phyloP scores from a whole-genome alignment of 1,140 invertebrate species.

The Drosophila nikananu region DNA sequence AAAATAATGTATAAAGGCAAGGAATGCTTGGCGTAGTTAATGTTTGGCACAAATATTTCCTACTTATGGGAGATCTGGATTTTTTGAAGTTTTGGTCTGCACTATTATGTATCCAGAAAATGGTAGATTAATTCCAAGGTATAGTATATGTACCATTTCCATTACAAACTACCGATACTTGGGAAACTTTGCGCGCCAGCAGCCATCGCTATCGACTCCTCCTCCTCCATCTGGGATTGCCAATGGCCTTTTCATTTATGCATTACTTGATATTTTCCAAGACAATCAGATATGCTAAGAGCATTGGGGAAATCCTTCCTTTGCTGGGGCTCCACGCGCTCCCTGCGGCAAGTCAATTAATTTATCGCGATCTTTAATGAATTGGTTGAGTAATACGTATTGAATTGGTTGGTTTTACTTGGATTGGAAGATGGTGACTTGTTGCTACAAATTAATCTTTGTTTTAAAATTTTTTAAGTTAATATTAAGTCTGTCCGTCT shows the following conservation, averaged over 20 bases:
- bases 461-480: too few species aligned
- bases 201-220: background rate
- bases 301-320: constrained; percentile 36
- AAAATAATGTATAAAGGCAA: constrained; percentile 63
- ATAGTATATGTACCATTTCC: background rate
- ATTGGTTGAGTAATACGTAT: background rate
- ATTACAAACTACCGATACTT: constrained; percentile 52
- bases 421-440: too few species aligned
- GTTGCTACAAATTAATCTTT: too few species aligned
- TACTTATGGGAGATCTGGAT: background rate
- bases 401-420: too few species aligned
- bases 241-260: constrained; percentile 77
- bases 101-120: background rate
- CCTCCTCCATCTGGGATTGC: constrained; percentile 41
- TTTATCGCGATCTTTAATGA: constrained; percentile 3
- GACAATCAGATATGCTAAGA: constrained; percentile 46
- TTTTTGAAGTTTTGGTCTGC: too few species aligned
- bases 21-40: background rate
- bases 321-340: background rate
- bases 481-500: too few species aligned
- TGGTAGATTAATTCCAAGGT: background rate
- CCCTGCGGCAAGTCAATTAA: constrained; percentile 8
- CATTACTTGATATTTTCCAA: constrained; percentile 46
- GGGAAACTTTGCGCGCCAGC: constrained; percentile 74
- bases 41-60: background rate